These are phyloP conservation scores for Listronotus oregonensis DNA, from an alignment of 1,140 invertebrate species.

Conservation along the genomic window DNA sequence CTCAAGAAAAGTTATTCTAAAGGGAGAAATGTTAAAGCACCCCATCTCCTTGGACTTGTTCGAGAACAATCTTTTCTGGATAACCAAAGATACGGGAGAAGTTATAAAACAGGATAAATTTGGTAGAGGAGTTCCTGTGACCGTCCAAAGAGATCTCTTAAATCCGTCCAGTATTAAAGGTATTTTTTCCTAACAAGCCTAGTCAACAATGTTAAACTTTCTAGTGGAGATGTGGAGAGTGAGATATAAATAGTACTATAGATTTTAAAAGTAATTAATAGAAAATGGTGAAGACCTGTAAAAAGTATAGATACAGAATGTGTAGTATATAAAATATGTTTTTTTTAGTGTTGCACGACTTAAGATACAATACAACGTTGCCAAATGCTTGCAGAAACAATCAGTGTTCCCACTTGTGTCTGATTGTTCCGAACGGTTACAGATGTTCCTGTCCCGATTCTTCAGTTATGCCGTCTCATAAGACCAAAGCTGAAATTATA, in stretches of 20 bases:
- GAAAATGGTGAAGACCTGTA: no score
- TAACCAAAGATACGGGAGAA: conserved; percentile 82
- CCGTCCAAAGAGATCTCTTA: conserved; percentile 77
- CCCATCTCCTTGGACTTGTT: conserved; percentile 91
- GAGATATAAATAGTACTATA: no score
- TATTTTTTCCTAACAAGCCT: conserved; percentile 40
- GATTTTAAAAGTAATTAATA: no score
- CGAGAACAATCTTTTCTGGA: conserved; percentile 89
- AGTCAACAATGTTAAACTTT: no score
- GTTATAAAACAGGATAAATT: conserved; percentile 92
- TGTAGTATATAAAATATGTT: conserved; percentile 14
- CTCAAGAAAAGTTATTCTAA: conserved; percentile 74
- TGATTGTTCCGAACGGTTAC: conserved; percentile 83
- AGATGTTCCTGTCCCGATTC: conserved; percentile 89
- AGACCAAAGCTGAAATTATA: conserved; percentile 63
- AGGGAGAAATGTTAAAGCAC: conserved; percentile 74
- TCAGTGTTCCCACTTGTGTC: conserved; percentile 87
- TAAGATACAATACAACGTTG: conserved; percentile 78
- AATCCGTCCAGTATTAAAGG: conserved; percentile 85
- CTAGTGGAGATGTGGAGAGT: no score
- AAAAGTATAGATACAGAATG: no score
- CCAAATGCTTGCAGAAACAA: conserved; percentile 73
- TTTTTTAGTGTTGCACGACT: conserved; percentile 72
- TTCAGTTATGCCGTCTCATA: conserved; percentile 59
- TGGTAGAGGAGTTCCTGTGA: conserved; percentile 87